Percentiles rank a stretch among this genome's conserved stretches.
Evolutionary conservation across 1,140 invertebrate genomes (phyloP).

Genomic region (Fopius arisanus): DNA sequence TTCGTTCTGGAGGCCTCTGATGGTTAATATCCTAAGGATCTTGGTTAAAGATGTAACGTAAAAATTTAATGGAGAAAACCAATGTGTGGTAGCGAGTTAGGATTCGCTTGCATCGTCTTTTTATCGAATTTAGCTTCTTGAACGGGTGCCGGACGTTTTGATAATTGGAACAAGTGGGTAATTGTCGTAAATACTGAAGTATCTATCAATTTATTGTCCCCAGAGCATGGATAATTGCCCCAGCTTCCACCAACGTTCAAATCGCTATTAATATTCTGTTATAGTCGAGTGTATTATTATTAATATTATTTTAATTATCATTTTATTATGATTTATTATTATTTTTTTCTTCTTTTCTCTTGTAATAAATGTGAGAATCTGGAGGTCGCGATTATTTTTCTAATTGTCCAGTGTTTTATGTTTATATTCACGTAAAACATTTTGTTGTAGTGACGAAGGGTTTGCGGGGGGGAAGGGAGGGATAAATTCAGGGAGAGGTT

Average conservation of each 20-base stretch:
- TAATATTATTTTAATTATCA: slow-evolving; percentile 16
- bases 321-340: slow-evolving; percentile 16
- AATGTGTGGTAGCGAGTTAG: slow-evolving; percentile 45
- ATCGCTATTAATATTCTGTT: slow-evolving; percentile 10
- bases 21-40: slow-evolving; percentile 18
- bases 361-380: slow-evolving; percentile 24
- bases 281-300: slow-evolving; percentile 20
- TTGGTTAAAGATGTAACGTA: slow-evolving; percentile 21
- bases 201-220: not conserved
- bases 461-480: no score
- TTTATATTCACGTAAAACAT: not conserved
- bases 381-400: slow-evolving; percentile 4
- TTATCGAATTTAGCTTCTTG: slow-evolving; percentile 32
- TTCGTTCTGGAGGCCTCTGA: slow-evolving; percentile 39
- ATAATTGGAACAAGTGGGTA: no score
- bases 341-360: not conserved
- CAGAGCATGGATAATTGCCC: not conserved
- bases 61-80: slow-evolving; percentile 30
- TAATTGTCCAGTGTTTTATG: slow-evolving; percentile 2
- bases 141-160: not conserved
- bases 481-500: no score
- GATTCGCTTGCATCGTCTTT: slow-evolving; percentile 46
- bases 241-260: not conserved
- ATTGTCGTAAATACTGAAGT: no score
- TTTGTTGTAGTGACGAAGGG: not conserved